phyloP scores from a whole-genome alignment of 2,113 vertebrate species.

The Corythaixoides concolor region DNA sequence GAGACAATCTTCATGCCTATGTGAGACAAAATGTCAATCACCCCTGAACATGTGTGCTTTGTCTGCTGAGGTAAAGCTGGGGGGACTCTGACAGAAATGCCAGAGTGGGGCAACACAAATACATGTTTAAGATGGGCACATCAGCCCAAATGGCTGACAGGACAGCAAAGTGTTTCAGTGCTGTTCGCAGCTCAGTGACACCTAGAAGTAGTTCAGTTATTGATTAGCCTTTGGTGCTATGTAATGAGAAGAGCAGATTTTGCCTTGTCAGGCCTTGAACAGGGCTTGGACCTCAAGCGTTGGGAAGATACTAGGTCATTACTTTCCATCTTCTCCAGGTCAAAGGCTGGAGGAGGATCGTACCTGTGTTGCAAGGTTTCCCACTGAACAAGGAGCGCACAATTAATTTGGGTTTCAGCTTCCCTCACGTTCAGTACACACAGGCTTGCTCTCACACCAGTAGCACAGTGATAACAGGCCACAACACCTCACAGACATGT shows the following conservation, averaged over 20 bases:
- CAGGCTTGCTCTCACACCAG: neutral
- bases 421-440: neutral
- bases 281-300: neutral
- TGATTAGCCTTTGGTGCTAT: neutral
- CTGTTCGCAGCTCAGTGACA: neutral
- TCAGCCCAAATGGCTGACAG: neutral
- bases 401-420: neutral
- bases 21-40: neutral
- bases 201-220: neutral
- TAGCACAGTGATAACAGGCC: neutral
- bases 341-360: neutral
- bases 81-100: neutral
- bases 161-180: neutral
- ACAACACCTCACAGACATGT: neutral
- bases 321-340: neutral
- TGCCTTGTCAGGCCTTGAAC: neutral
- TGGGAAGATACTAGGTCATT: neutral
- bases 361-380: neutral
- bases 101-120: neutral
- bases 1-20: neutral
- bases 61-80: neutral
- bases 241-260: neutral
- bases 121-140: neutral
- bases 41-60: rapidly evolving
- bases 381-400: neutral